Evolutionary conservation across 2,113 vertebrate genomes (phyloP).

Genomic region (Ceyx cyanopectus): DNA sequence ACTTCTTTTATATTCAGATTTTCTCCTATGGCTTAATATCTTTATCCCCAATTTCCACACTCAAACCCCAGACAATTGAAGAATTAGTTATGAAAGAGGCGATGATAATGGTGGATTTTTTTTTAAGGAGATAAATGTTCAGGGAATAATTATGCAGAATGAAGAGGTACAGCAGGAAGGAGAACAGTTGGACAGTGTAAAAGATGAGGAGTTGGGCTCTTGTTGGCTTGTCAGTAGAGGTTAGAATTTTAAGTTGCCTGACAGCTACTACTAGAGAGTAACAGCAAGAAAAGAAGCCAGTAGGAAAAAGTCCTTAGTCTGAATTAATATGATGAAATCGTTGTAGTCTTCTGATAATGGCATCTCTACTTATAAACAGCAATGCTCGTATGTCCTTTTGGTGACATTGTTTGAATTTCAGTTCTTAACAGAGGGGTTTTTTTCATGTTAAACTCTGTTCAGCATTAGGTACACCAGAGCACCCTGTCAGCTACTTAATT

Average conservation of each 20-base stretch:
- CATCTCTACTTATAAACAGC: neutral
- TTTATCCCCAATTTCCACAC: neutral
- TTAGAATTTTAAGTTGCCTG: neutral
- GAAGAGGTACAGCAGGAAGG: neutral
- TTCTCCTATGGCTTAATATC: neutral
- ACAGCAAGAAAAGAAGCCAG: neutral
- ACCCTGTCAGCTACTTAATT: neutral
- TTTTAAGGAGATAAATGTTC: neutral
- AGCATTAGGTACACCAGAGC: neutral
- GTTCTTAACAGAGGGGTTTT: neutral
- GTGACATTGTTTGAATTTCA: too few relatives aligned
- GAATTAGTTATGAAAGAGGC: neutral
- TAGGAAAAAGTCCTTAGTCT: neutral
- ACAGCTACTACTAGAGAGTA: neutral
- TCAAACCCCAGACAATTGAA: neutral
- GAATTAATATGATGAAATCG: neutral
- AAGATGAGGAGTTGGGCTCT: neutral
- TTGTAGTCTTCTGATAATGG: neutral
- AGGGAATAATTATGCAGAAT: neutral
- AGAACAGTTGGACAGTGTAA: neutral
- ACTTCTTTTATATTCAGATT: neutral
- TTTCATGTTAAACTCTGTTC: neutral
- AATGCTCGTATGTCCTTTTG: neutral
- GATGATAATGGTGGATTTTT: neutral
- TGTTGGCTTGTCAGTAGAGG: neutral